Percentiles rank a stretch among this genome's conserved stretches.
Conservation (phyloP, 2,113 vertebrate genomes). For the Cottus gobio region DNA sequence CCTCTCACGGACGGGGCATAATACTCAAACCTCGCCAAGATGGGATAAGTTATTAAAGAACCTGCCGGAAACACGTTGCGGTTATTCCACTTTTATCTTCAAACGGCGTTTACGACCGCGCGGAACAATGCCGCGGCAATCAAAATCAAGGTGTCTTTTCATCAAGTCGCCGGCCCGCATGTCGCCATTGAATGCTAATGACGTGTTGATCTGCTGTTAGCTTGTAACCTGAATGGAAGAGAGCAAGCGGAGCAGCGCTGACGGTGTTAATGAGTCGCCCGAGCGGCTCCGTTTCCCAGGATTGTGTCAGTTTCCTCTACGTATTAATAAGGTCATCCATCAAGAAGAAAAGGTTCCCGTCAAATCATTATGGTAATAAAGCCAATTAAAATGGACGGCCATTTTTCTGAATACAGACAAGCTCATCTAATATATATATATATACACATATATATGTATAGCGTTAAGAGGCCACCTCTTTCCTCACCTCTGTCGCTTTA, state of each 20-base stretch:
- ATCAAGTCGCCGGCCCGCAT: background rate
- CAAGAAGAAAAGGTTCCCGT: slow-evolving; percentile 64
- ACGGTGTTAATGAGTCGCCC: slow-evolving; percentile 46
- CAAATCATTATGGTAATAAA: slow-evolving; percentile 67
- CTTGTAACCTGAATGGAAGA: background rate
- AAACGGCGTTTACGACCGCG: background rate
- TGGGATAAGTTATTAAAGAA: slow-evolving; percentile 1
- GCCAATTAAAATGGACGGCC: slow-evolving; percentile 60
- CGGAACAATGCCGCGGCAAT: background rate
- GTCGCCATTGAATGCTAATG: slow-evolving; percentile 11
- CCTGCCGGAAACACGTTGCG: background rate
- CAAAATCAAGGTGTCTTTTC: slow-evolving; percentile 11
- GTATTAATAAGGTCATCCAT: slow-evolving; percentile 73
- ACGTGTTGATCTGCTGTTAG: slow-evolving; percentile 15
- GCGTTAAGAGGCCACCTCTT: slow-evolving; percentile 33
- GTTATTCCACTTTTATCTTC: slow-evolving; percentile 5
- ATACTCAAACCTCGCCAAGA: background rate
- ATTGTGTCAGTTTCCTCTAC: slow-evolving; percentile 26
- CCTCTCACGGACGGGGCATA: background rate
- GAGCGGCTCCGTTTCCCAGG: slow-evolving; percentile 22
- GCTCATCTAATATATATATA: slow-evolving; percentile 55
- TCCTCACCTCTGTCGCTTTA: slow-evolving; percentile 24
- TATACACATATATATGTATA: slow-evolving; percentile 41
- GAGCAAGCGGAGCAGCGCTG: slow-evolving; percentile 1
- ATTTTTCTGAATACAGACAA: slow-evolving; percentile 56